These are phyloP conservation scores for Agrypnia vestita DNA, from an alignment of 1,140 invertebrate species.

Conservation along the genomic window DNA sequence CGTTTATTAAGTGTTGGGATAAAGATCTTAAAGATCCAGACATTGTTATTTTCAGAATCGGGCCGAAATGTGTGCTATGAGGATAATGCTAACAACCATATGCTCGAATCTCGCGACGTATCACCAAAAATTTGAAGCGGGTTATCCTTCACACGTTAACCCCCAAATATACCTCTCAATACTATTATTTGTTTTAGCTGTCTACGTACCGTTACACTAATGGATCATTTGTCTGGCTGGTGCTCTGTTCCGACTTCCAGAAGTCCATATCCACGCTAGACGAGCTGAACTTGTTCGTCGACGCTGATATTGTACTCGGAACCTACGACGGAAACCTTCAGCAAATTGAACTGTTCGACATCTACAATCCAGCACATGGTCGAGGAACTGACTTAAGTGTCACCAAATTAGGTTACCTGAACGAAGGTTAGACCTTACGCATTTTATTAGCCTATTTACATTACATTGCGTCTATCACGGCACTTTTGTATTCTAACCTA, in stretches of 20 bases:
- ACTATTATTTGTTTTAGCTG: slow-evolving; percentile 32
- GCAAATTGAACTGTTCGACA: slow-evolving; percentile 8
- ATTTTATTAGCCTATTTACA: too few species aligned
- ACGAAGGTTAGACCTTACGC: slow-evolving; percentile 9
- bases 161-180: not conserved
- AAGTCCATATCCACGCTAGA: not conserved
- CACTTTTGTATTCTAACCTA: too few species aligned
- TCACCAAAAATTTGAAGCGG: too few species aligned
- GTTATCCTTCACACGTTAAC: too few species aligned
- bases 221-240: slow-evolving; percentile 12
- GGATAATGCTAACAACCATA: too few species aligned
- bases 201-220: slow-evolving; percentile 14
- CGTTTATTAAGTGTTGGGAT: too few species aligned
- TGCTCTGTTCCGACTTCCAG: slow-evolving; percentile 9
- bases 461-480: too few species aligned
- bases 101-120: too few species aligned
- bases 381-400: slow-evolving; percentile 35
- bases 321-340: not conserved
- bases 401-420: slow-evolving; percentile 12
- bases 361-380: slow-evolving; percentile 28
- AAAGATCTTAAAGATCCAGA: too few species aligned
- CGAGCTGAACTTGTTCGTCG: slow-evolving; percentile 27
- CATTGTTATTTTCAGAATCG: too few species aligned
- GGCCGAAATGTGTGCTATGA: too few species aligned
- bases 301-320: slow-evolving; percentile 32